Percentiles rank a stretch among this genome's conserved stretches.
Conservation (phyloP, 2,797 vertebrate genomes). For the Podarcis lilfordi region DNA sequence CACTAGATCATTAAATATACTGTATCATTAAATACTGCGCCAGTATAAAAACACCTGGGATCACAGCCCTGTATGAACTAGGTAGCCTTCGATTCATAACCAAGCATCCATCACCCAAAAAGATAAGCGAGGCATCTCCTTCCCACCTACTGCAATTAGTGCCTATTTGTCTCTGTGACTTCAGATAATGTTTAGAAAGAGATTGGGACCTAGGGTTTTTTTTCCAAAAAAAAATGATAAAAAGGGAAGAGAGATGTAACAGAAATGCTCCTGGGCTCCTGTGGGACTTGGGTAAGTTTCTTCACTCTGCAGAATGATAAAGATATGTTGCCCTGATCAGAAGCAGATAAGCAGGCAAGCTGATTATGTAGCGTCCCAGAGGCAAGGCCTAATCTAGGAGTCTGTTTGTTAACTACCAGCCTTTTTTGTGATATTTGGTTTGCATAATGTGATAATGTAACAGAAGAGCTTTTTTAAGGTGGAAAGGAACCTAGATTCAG, state of each 20-base stretch:
- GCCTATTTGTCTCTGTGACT: conserved; percentile 60
- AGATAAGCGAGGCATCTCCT: conserved; percentile 28
- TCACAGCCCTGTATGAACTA: too few relatives aligned
- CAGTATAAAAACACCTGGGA: neutral
- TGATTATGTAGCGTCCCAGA: conserved; percentile 68
- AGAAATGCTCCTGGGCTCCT: conserved; percentile 65
- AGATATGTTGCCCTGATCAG: conserved; percentile 69
- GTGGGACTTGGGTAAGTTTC: conserved; percentile 63
- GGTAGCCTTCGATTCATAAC: neutral
- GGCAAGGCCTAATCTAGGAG: conserved; percentile 67
- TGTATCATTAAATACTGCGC: too few relatives aligned
- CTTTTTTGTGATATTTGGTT: conserved; percentile 69
- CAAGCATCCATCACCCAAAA: neutral
- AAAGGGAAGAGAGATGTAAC: conserved; percentile 62
- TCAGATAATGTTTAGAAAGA: conserved; percentile 54
- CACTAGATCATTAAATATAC: too few relatives aligned
- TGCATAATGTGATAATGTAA: conserved; percentile 66
- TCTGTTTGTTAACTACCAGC: conserved; percentile 72
- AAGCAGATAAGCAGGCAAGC: conserved; percentile 68
- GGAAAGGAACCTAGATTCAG: conserved; percentile 50
- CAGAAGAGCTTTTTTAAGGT: conserved; percentile 24
- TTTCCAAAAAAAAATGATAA: conserved; percentile 20
- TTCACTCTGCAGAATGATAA: conserved; percentile 62
- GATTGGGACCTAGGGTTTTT: conserved; percentile 35
- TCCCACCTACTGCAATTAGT: conserved; percentile 54